phyloP scores from a whole-genome alignment of 2,888 invertebrate genomes.

The Listrodromus nycthemerus region DNA sequence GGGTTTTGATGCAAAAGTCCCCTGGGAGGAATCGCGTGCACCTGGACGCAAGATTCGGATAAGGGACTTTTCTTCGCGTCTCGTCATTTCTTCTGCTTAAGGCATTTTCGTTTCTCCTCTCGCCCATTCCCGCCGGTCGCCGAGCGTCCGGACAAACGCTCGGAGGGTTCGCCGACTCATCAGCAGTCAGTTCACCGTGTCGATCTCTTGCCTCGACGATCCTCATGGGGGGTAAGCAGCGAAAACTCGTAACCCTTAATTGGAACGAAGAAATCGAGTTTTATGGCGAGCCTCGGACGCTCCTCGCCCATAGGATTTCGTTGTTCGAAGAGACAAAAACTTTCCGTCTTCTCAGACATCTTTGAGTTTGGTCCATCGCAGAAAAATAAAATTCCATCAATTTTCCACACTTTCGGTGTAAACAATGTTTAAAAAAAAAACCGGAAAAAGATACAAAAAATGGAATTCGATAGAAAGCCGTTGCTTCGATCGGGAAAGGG shows the following conservation, averaged over 20 bases:
- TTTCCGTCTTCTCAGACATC: background rate
- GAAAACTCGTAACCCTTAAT: conserved; percentile 53
- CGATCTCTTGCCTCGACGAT: conserved; percentile 29
- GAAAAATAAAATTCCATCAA: background rate
- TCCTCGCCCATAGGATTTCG: background rate
- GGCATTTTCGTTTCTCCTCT: conserved; percentile 38
- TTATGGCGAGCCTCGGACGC: background rate
- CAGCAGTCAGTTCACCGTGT: conserved; percentile 11
- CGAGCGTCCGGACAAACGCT: conserved; percentile 6
- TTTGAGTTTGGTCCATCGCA: background rate
- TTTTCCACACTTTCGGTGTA: no score
- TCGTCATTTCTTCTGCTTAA: conserved; percentile 57
- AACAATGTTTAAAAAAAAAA: no score
- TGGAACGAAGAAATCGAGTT: conserved; percentile 37
- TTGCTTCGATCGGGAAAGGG: no score
- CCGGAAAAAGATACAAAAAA: no score
- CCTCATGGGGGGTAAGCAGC: conserved; percentile 17
- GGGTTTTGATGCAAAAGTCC: background rate
- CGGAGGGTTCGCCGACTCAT: conserved; percentile 18
- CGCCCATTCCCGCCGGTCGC: background rate
- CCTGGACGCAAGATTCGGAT: conserved; percentile 46
- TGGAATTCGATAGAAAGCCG: no score
- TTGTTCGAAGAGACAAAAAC: background rate
- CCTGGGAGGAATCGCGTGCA: background rate
- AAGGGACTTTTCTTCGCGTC: conserved; percentile 45